Evolutionary conservation across 2,113 vertebrate species (phyloP).

Genomic region (Scophthalmus maximus): DNA sequence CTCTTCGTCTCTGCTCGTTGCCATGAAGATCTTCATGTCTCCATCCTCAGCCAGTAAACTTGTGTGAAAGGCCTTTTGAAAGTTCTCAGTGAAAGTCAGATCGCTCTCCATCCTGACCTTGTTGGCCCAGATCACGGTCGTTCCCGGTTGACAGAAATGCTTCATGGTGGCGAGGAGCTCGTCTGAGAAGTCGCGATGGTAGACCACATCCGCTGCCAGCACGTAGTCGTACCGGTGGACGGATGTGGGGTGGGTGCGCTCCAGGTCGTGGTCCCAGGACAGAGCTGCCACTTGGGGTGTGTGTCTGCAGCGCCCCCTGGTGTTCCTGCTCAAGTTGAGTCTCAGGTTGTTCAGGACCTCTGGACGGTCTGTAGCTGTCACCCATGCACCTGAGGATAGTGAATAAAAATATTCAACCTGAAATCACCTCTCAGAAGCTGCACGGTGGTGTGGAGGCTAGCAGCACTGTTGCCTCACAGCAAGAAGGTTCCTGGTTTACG

Average conservation of each 20-base stretch:
- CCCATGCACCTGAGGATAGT: slow-evolving; percentile 85
- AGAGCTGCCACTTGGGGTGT: slow-evolving; percentile 86
- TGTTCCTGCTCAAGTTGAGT: slow-evolving; percentile 88
- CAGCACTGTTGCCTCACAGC: too few relatives aligned
- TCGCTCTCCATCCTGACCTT: slow-evolving; percentile 89
- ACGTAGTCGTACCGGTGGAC: slow-evolving; percentile 88
- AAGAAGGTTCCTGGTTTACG: too few relatives aligned
- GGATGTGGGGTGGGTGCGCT: slow-evolving; percentile 80
- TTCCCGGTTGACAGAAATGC: slow-evolving; percentile 89
- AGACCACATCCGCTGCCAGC: slow-evolving; percentile 91
- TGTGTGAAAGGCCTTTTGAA: slow-evolving; percentile 84
- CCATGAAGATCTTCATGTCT: slow-evolving; percentile 89
- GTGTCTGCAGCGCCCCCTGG: slow-evolving; percentile 75
- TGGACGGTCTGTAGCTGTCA: slow-evolving; percentile 90
- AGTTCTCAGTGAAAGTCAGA: slow-evolving; percentile 85
- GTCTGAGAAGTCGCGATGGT: slow-evolving; percentile 87
- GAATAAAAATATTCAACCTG: not conserved
- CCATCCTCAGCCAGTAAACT: slow-evolving; percentile 85
- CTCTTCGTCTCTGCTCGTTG: slow-evolving; percentile 48
- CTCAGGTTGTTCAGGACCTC: slow-evolving; percentile 87
- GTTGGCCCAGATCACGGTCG: slow-evolving; percentile 92
- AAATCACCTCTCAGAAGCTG: not conserved
- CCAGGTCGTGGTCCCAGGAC: slow-evolving; percentile 87
- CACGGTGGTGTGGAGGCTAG: not conserved
- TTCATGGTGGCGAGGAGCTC: slow-evolving; percentile 88